Evolutionary conservation across 2,797 vertebrate species (phyloP), one percentile per base, ranked within the genome.

Genomic region (Sparus aurata): DNA sequence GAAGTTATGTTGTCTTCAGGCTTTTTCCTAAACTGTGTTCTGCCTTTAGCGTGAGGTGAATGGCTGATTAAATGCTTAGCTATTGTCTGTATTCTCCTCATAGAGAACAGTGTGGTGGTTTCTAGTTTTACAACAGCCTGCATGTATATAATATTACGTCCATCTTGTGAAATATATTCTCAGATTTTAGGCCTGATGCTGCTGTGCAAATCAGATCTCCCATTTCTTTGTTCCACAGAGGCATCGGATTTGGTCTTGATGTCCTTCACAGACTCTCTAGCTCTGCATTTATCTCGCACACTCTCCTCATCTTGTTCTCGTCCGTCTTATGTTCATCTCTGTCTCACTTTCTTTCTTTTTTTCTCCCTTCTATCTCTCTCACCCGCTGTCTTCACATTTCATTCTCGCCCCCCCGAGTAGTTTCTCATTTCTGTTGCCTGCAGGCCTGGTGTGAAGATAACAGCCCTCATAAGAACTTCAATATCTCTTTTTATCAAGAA

Each of bases 401-500:
- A 53, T 70, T 80, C 55, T 30, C 47, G 74, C 22, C 23, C 27
- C n/a, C 22, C n/a, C 16, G 5, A 60, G 34, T 16, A 38, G 18
- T 66, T 81, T 88, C 63, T 87, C 72, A 78, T 88, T 76, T 82
- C 65, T 82, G 30, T 12, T 52, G 41, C 65, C 41, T 0, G 23
- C 69, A 74, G 58, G 20, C 38, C 22, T 15, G 20, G 11, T 38
- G 61, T 61, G 52, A 74, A 79, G 84, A 91, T 88, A 87, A 82
- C 43, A 54, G 53, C 18, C 65, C 75, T 85, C 55, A 85, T 82
- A 74, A 75, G 43, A 76, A 47, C 22, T 20, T 81, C 62, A 82
- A 52, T 77, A 81, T 69, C 49, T 64, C 60, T 8, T 25, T 46
- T 41, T 43, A 16, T 67, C 30, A 66, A 34, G 27, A 12, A 13